A percentile compares a stretch with the other conserved stretches of the same genome.
Conservation (phyloP, 1,140 invertebrate species). For the Aphis craccivora region DNA sequence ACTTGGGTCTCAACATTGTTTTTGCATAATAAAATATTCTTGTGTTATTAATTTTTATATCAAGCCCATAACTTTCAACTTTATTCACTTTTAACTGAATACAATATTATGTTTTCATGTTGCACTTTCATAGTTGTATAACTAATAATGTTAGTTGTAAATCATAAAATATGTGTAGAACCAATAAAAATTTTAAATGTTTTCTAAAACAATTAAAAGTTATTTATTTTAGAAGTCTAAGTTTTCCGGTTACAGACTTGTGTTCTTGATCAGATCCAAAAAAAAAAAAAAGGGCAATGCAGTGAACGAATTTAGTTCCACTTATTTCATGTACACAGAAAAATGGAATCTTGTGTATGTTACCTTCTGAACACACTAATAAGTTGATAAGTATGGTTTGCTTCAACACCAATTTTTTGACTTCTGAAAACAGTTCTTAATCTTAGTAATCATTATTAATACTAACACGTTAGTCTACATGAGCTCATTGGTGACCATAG, state of each 20-base stretch:
- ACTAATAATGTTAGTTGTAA: slow-evolving; percentile 24
- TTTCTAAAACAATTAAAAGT: neutral
- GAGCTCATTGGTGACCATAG: no score
- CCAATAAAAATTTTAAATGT: slow-evolving; percentile 28
- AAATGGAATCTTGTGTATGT: slow-evolving; percentile 20
- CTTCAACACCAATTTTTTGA: slow-evolving; percentile 41
- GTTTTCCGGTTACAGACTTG: slow-evolving; percentile 46
- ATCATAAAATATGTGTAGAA: slow-evolving; percentile 21
- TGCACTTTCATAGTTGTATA: slow-evolving; percentile 39
- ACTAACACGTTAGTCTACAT: no score
- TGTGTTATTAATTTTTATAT: no score
- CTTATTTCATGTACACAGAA: slow-evolving; percentile 25
- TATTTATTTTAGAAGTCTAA: slow-evolving; percentile 43
- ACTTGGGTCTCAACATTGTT: no score
- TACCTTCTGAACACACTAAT: neutral
- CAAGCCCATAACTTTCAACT: neutral
- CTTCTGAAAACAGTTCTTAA: slow-evolving; percentile 4
- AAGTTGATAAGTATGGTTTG: slow-evolving; percentile 18
- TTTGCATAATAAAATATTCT: no score
- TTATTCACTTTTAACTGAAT: neutral
- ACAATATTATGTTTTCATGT: slow-evolving; percentile 25
- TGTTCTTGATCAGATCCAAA: slow-evolving; percentile 33
- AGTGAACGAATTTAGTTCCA: slow-evolving; percentile 21
- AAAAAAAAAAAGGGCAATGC: neutral
- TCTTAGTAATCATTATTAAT: neutral